Conservation (phyloP, 2,888 invertebrate species). For the Meghimatium bilineatum region DNA sequence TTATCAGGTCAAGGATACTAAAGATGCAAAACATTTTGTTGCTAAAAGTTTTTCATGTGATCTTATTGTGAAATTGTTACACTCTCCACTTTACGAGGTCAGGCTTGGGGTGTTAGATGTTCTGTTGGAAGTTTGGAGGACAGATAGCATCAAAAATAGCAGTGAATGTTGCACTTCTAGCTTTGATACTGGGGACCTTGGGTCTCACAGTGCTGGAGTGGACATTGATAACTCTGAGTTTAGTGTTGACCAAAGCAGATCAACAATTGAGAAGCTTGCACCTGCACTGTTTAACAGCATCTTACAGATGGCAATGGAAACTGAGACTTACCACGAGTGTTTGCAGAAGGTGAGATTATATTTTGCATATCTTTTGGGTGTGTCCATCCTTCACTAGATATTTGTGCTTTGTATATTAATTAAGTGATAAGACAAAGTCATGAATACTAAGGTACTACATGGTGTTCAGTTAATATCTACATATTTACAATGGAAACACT, state of each 20-base stretch:
- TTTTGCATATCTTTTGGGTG: too few species aligned
- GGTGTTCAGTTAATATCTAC: too few species aligned
- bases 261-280: neutral
- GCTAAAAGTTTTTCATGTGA: neutral
- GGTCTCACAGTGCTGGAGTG: neutral
- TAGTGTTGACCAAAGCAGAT: neutral
- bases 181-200: neutral
- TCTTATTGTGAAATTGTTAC: slow-evolving; percentile 7
- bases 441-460: too few species aligned
- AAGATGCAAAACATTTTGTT: neutral
- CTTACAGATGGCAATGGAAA: slow-evolving; percentile 52
- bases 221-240: neutral
- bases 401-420: too few species aligned
- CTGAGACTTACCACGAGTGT: slow-evolving; percentile 58
- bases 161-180: neutral
- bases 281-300: slow-evolving; percentile 48
- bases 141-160: neutral
- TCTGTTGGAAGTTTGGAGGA: slow-evolving; percentile 16
- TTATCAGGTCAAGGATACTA: too few species aligned
- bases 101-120: slow-evolving; percentile 48
- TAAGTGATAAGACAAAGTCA: too few species aligned
- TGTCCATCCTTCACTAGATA: too few species aligned
- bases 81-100: slow-evolving; percentile 53
- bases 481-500: too few species aligned
- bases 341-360: slow-evolving; percentile 56